These are phyloP conservation scores for Nebria ingens DNA, from an alignment of 1,140 invertebrate species.

Conservation along the genomic window DNA sequence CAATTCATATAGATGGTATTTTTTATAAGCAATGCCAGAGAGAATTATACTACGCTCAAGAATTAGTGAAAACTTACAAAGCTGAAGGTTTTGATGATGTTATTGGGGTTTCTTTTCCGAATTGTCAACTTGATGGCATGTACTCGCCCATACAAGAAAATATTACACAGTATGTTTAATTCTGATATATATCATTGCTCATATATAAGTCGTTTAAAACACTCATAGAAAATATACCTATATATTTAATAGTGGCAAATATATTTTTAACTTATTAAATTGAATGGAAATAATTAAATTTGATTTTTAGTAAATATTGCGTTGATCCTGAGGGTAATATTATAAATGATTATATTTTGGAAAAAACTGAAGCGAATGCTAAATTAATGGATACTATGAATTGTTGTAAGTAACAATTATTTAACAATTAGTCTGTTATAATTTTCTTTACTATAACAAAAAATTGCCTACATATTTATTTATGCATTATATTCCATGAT, in stretches of 20 bases:
- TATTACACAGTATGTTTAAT: slow-evolving; percentile 17
- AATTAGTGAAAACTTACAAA: slow-evolving; percentile 29
- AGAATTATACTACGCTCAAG: slow-evolving; percentile 28
- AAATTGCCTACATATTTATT: no score
- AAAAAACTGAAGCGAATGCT: slow-evolving; percentile 16
- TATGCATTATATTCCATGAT: no score
- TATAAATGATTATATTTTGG: slow-evolving; percentile 36
- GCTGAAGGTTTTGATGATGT: slow-evolving; percentile 28
- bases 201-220: no score
- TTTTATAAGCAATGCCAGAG: slow-evolving; percentile 41
- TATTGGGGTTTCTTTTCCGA: slow-evolving; percentile 31
- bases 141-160: slow-evolving; percentile 31
- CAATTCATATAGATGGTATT: slow-evolving; percentile 22
- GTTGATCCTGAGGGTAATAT: slow-evolving; percentile 36
- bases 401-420: slow-evolving; percentile 50
- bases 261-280: background rate
- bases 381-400: slow-evolving; percentile 37
- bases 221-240: no score
- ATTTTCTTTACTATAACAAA: no score
- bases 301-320: slow-evolving; percentile 40
- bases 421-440: no score
- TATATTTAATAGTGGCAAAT: background rate
- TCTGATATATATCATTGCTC: background rate
- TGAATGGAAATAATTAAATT: background rate
- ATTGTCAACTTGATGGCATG: slow-evolving; percentile 44